These are phyloP conservation scores for Ophiodon elongatus DNA, from an alignment of 2,113 vertebrate genomes.

Conservation along the genomic window DNA sequence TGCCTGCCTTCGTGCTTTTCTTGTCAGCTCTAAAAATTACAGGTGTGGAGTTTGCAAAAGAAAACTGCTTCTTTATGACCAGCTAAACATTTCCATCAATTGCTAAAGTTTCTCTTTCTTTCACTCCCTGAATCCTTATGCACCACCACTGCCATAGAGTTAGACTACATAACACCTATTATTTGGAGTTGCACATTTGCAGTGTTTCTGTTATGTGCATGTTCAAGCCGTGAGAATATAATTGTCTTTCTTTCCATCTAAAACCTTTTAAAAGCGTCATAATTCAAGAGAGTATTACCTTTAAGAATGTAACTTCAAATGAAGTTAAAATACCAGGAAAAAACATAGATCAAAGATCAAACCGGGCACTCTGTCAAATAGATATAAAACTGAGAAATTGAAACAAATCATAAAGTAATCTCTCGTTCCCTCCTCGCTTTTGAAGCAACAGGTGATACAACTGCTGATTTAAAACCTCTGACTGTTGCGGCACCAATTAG, in stretches of 20 bases:
- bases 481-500: constrained; percentile 73
- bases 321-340: background rate
- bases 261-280: background rate
- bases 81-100: background rate
- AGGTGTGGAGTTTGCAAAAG: background rate
- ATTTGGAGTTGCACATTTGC: background rate
- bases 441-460: constrained; percentile 62
- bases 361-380: constrained; percentile 1
- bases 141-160: background rate
- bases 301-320: constrained; percentile 12
- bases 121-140: background rate
- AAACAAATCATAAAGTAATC: constrained; percentile 57
- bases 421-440: constrained; percentile 37
- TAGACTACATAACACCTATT: background rate
- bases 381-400: constrained; percentile 17
- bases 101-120: background rate
- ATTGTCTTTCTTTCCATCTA: background rate
- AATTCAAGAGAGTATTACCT: background rate
- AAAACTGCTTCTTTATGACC: background rate
- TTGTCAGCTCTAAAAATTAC: background rate
- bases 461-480: constrained; percentile 68
- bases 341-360: background rate
- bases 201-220: background rate
- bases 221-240: background rate
- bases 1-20: background rate